Percentiles rank a stretch among this genome's conserved stretches.
These are phyloP conservation scores for Euleptes europaea DNA, from an alignment of 2,113 vertebrate species.

Conservation along the genomic window DNA sequence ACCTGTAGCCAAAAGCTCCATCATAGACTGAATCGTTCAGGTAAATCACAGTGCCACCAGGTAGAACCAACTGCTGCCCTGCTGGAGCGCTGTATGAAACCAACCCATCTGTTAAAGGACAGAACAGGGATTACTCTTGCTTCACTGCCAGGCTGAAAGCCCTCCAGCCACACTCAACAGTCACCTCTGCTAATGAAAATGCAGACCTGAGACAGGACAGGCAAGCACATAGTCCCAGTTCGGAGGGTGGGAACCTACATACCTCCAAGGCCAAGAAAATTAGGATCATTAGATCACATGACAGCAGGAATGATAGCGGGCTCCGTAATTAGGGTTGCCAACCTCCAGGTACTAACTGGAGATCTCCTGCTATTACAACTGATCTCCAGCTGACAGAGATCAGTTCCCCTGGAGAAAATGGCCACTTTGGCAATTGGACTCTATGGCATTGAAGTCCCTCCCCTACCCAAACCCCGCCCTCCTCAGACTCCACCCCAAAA, in stretches of 20 bases:
- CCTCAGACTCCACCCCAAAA: too few relatives aligned
- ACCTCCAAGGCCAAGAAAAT: not conserved
- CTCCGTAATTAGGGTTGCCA: too few relatives aligned
- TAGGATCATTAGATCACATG: not conserved
- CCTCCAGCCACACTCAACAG: not conserved
- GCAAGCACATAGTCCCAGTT: not conserved
- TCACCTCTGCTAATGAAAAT: not conserved
- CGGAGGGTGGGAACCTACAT: not conserved
- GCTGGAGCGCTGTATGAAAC: constrained; percentile 90
- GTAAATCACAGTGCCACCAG: constrained; percentile 81
- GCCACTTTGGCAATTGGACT: too few relatives aligned
- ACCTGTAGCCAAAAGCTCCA: constrained; percentile 87
- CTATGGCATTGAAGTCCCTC: too few relatives aligned
- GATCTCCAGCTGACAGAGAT: too few relatives aligned
- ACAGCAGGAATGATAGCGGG: not conserved
- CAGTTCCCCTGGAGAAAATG: too few relatives aligned
- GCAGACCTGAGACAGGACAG: not conserved
- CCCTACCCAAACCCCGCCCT: too few relatives aligned
- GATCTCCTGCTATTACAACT: too few relatives aligned
- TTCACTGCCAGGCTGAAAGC: not conserved
- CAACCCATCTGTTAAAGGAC: constrained; percentile 83
- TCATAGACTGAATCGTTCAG: constrained; percentile 96
- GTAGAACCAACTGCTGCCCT: constrained; percentile 88
- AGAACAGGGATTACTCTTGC: not conserved
- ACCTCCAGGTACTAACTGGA: too few relatives aligned